Percentiles rank a stretch among this genome's conserved stretches.
Conservation (phyloP, 2,113 vertebrate species). For the Aspiorhynchus laticeps region DNA sequence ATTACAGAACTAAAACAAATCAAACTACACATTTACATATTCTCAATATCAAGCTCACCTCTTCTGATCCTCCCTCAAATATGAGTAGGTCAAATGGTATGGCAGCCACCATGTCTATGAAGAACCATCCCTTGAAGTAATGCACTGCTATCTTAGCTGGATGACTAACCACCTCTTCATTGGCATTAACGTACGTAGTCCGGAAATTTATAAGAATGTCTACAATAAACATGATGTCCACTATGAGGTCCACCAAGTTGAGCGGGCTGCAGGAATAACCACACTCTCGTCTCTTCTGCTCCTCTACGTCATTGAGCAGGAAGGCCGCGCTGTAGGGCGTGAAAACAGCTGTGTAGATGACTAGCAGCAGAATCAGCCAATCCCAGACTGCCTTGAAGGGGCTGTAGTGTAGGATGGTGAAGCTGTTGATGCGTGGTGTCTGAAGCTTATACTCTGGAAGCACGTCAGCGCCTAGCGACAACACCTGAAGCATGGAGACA, state of each 20-base stretch:
- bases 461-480: slow-evolving; percentile 96
- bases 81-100: slow-evolving; percentile 99
- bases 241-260: slow-evolving; percentile 97
- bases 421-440: slow-evolving; percentile 92
- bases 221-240: slow-evolving; percentile 99
- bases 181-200: slow-evolving; percentile 96
- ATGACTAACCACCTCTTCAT: slow-evolving; percentile 99
- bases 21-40: neutral
- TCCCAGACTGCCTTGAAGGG: slow-evolving; percentile 99
- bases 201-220: slow-evolving; percentile 99
- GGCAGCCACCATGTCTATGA: slow-evolving; percentile 99
- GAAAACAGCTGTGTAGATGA: slow-evolving; percentile 98
- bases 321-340: slow-evolving; percentile 98
- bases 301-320: slow-evolving; percentile 94
- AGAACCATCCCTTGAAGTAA: slow-evolving; percentile 99
- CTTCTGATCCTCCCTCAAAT: slow-evolving; percentile 97
- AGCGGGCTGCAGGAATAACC: slow-evolving; percentile 97
- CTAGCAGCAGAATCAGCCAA: slow-evolving; percentile 95
- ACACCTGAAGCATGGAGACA: slow-evolving; percentile 76
- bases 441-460: slow-evolving; percentile 98
- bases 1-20: neutral
- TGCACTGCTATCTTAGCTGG: slow-evolving; percentile 97
- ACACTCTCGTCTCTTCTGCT: slow-evolving; percentile 89
- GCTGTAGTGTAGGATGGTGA: slow-evolving; percentile 98
- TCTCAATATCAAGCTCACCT: slow-evolving; percentile 87